Conservation (phyloP, 2,888 invertebrate species). For the Herminia tarsipennalis region DNA sequence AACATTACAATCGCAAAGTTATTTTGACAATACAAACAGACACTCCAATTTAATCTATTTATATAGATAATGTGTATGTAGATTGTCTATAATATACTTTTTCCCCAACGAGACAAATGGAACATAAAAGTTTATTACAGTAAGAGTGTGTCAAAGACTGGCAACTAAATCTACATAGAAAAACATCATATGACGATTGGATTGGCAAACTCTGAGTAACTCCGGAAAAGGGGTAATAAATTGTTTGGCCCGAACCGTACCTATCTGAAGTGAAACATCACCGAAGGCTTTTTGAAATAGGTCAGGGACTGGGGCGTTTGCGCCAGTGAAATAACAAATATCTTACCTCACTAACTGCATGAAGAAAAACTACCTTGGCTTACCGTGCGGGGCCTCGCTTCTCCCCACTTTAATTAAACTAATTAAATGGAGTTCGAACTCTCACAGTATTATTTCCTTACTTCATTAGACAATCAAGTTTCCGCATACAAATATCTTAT, state of each 20-base stretch:
- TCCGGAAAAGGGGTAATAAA: slow-evolving; percentile 53
- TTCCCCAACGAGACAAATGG: background rate
- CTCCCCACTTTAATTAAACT: slow-evolving; percentile 32
- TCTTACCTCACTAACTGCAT: slow-evolving; percentile 28
- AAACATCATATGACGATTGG: slow-evolving; percentile 29
- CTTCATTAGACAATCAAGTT: no score
- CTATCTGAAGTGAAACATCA: slow-evolving; percentile 58
- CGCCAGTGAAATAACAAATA: slow-evolving; percentile 53
- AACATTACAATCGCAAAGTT: no score
- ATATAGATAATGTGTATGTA: no score
- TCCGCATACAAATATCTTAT: no score
- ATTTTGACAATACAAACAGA: no score
- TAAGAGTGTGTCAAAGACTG: background rate
- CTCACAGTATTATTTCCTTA: no score
- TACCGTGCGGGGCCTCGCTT: slow-evolving; percentile 23
- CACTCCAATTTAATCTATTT: no score
- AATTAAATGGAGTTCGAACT: slow-evolving; percentile 17
- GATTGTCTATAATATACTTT: no score
- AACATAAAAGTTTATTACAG: slow-evolving; percentile 1
- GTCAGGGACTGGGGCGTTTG: slow-evolving; percentile 62
- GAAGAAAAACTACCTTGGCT: slow-evolving; percentile 19
- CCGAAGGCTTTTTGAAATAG: slow-evolving; percentile 62
- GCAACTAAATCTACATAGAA: slow-evolving; percentile 14
- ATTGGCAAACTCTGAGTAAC: slow-evolving; percentile 27
- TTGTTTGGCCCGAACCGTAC: slow-evolving; percentile 56